Conservation (phyloP, 2,888 invertebrate species). For the Epinotia ramella region DNA sequence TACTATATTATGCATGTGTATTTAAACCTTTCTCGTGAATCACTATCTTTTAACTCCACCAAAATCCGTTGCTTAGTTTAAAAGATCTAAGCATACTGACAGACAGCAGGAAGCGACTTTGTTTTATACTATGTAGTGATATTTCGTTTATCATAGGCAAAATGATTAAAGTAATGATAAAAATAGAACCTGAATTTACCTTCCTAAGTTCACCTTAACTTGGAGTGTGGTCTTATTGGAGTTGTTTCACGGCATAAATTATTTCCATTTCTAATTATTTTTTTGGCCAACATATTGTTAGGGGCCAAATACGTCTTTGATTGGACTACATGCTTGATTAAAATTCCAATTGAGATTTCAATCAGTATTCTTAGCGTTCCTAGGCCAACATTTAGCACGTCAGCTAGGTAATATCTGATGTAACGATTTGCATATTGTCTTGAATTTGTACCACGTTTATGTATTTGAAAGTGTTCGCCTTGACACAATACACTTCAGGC, state of each 20-base stretch:
- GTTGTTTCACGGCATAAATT: neutral
- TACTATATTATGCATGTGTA: no score
- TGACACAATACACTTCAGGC: slow-evolving; percentile 63
- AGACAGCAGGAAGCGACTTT: no score
- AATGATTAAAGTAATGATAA: no score
- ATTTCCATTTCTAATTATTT: neutral
- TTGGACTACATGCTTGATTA: slow-evolving; percentile 25
- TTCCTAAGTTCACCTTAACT: no score
- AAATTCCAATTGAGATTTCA: slow-evolving; percentile 28
- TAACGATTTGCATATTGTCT: slow-evolving; percentile 46
- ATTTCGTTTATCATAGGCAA: no score
- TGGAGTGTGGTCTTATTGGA: neutral
- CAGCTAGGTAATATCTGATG: slow-evolving; percentile 43
- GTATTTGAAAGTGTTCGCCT: slow-evolving; percentile 66
- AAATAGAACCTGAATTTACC: no score
- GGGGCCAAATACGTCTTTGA: neutral
- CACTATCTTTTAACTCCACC: no score
- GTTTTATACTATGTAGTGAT: no score
- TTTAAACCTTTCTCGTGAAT: no score
- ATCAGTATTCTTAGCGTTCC: slow-evolving; percentile 39
- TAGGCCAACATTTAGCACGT: slow-evolving; percentile 37
- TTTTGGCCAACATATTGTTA: neutral
- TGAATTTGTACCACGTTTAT: slow-evolving; percentile 48
- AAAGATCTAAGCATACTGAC: no score
- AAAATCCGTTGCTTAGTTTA: no score